Base-by-base conservation (phyloP, 2,797 vertebrate species). In the Glyptemys insculpta region DNA sequence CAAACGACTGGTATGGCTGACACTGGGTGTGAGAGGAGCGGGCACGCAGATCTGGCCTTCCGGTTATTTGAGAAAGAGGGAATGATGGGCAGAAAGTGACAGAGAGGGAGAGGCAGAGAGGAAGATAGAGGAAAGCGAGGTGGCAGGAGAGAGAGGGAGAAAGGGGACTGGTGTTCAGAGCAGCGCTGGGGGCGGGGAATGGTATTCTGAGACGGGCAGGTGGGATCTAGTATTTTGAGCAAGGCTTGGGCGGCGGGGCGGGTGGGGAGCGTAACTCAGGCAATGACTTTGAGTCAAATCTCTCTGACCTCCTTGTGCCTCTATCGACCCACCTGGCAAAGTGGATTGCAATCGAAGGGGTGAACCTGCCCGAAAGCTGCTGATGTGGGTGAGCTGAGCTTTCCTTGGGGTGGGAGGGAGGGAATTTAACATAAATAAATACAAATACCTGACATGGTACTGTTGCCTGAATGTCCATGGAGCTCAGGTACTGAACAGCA, bases 41-140 rank as follows among this genome's bases (percentile, higher is more conserved):
- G 86, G 56, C 49, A 62, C 0, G 0, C 5, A 16, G 31, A 14
- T 37, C 47, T n/a, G 16, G 41, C 9, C 47, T n/a, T 18, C 3
- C 18, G 34, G 78, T 29, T 31, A 34, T 31, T 78, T 18, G 50
- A 19, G 31, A 19, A n/a, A 52, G 34, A n/a, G 78, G 29, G 49
- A 53, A 19, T 4, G 49, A 29, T 78, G 74, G 74, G 74, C 74
- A 78, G 74, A 49, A 78, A 78, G 11, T 23, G 37, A 27, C 37
- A 25, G 44, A 78, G 59, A 15, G 29, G 31, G 65, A 37, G 37
- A 41, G 19, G 65, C n/a, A 23, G 37, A 34, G 27, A 47, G 4
- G 72, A 76, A 25, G 41, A 47, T 25, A 68, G n/a, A 12, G 44
- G 27, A 78, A 31, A 78, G 44, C 2, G 25, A 47, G 27, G 44